Evolutionary conservation across 1,140 invertebrate genomes (phyloP).

Genomic region (Phymastichus coffea): DNA sequence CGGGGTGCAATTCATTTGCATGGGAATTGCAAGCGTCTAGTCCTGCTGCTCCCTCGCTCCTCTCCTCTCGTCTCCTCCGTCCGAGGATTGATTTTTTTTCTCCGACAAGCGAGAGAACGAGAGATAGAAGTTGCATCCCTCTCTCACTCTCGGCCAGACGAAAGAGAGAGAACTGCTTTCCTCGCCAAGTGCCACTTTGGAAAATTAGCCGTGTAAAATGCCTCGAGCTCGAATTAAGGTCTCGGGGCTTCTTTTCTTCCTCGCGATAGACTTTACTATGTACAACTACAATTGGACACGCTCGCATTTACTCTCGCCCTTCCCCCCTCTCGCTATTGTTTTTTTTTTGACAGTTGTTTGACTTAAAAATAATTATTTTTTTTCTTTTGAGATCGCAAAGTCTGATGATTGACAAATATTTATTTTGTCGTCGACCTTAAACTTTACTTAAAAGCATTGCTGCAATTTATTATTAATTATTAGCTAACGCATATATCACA

Average conservation of each 20-base stretch:
- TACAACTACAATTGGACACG: neutral
- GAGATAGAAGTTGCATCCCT: constrained; percentile 14
- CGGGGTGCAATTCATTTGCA: constrained; percentile 53
- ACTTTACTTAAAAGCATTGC: too few relatives aligned
- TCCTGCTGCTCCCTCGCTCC: neutral
- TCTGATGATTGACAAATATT: too few relatives aligned
- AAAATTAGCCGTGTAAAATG: constrained; percentile 23
- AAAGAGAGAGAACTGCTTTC: constrained; percentile 20
- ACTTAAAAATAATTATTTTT: too few relatives aligned
- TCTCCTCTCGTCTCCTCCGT: neutral
- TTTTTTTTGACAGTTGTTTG: too few relatives aligned
- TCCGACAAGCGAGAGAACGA: too few relatives aligned
- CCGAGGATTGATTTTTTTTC: constrained; percentile 52
- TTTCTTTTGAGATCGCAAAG: too few relatives aligned
- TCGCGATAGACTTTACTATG: too few relatives aligned
- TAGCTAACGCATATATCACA: too few relatives aligned
- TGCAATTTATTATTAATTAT: too few relatives aligned
- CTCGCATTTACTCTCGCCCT: too few relatives aligned
- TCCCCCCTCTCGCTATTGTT: neutral
- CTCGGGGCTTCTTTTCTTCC: neutral
- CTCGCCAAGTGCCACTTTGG: constrained; percentile 15
- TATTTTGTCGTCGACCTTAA: too few relatives aligned
- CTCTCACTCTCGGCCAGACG: too few relatives aligned
- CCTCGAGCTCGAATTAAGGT: constrained; percentile 3
- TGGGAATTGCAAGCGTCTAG: constrained; percentile 50